phyloP scores from a whole-genome alignment of 2,113 vertebrate genomes.

The Fulica atra region DNA sequence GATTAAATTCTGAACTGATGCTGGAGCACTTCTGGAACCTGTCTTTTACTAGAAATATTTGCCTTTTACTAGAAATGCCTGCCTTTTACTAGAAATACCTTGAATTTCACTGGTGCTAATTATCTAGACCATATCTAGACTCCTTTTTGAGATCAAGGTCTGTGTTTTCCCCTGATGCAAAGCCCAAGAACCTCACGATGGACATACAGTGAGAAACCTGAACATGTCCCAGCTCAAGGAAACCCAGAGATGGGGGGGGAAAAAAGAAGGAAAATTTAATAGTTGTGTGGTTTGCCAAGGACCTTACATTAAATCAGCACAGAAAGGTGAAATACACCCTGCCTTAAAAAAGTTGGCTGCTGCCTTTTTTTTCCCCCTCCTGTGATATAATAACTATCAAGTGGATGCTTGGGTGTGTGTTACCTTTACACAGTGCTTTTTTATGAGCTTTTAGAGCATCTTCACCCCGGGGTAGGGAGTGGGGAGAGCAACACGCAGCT shows the following conservation, averaged over 20 bases:
- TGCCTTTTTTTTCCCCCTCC: neutral
- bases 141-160: neutral
- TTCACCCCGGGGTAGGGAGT: neutral
- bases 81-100: neutral
- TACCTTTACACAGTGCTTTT: conserved; percentile 53
- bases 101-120: neutral
- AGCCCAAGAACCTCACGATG: neutral
- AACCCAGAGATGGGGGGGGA: neutral
- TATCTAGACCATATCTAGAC: neutral
- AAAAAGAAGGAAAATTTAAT: neutral
- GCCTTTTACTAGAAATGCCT: neutral
- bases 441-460: conserved; percentile 39
- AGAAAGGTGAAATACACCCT: neutral
- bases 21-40: neutral
- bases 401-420: conserved; percentile 42
- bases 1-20: neutral
- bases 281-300: neutral
- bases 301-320: neutral
- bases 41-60: neutral
- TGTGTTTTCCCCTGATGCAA: neutral
- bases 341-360: neutral
- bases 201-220: neutral
- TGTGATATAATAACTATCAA: neutral
- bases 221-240: rapidly evolving
- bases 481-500: neutral